phyloP scores from a whole-genome alignment of 2,797 vertebrate species.

The Bucorvus abyssinicus region DNA sequence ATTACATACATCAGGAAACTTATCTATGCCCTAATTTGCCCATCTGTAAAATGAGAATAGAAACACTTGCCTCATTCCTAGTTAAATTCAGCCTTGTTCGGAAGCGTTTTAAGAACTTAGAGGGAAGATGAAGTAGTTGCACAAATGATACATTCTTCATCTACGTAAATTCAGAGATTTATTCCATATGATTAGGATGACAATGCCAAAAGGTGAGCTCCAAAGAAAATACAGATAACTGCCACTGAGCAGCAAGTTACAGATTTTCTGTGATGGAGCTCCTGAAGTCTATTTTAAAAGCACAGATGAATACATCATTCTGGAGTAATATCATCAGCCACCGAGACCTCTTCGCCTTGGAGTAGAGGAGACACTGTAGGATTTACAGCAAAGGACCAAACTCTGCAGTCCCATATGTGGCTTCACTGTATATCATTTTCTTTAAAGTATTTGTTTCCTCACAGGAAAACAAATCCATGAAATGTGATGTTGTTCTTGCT shows the following conservation, averaged over 20 bases:
- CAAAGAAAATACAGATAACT: slow-evolving; percentile 51
- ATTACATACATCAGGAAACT: not conserved
- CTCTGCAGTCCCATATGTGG: not conserved
- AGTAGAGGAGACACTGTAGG: not conserved
- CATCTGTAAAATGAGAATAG: not conserved
- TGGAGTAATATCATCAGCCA: slow-evolving; percentile 39
- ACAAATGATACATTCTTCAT: not conserved
- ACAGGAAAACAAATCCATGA: slow-evolving; percentile 5
- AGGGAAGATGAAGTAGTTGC: not conserved
- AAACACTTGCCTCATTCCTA: not conserved
- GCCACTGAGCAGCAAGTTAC: slow-evolving; percentile 7
- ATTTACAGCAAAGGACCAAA: slow-evolving; percentile 21
- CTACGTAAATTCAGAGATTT: slow-evolving; percentile 50
- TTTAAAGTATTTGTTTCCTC: not conserved
- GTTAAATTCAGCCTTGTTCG: not conserved
- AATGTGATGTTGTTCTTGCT: slow-evolving; percentile 41
- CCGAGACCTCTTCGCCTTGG: not conserved
- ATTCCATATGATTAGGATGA: not conserved
- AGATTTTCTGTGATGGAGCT: not conserved
- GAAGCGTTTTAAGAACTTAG: not conserved
- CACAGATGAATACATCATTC: slow-evolving; percentile 37
- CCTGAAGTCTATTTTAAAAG: slow-evolving; percentile 48
- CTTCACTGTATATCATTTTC: slow-evolving; percentile 29
- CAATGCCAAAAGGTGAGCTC: slow-evolving; percentile 29
- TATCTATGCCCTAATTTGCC: not conserved